These are phyloP conservation scores for Balanococcus diminutus DNA, from an alignment of 2,888 invertebrate species.

Conservation along the genomic window DNA sequence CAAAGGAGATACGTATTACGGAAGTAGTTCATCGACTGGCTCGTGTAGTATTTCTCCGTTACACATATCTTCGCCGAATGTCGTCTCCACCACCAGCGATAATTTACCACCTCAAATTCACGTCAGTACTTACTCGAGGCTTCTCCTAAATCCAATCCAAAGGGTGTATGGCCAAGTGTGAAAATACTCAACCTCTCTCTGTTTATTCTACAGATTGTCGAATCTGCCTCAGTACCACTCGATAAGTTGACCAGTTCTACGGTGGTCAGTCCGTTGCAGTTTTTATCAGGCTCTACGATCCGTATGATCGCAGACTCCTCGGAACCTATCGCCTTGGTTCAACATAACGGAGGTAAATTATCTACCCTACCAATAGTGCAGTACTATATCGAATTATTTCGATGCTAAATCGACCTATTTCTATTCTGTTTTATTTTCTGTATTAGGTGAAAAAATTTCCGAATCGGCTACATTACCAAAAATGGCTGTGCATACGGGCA, in stretches of 20 bases:
- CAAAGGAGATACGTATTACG: constrained; percentile 42
- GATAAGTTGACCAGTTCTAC: constrained; percentile 28
- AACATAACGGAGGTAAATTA: constrained; percentile 38
- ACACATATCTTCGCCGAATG: constrained; percentile 49
- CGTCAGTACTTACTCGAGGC: constrained; percentile 8
- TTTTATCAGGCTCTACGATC: constrained; percentile 35
- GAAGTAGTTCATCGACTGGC: constrained; percentile 50
- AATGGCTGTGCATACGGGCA: constrained; percentile 39
- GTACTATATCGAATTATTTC: neutral
- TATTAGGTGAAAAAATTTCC: neutral
- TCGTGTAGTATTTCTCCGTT: constrained; percentile 51
- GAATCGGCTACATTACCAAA: constrained; percentile 42
- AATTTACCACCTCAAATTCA: constrained; percentile 51
- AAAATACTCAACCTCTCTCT: too few species aligned
- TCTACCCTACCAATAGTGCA: too few species aligned
- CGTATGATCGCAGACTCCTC: constrained; percentile 38
- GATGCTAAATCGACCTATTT: neutral
- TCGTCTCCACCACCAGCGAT: constrained; percentile 37
- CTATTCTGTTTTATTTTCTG: neutral
- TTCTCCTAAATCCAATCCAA: too few species aligned
- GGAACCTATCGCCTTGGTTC: constrained; percentile 50
- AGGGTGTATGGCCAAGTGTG: too few species aligned
- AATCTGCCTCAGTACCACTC: constrained; percentile 20
- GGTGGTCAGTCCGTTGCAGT: constrained; percentile 34
- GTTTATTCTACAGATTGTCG: constrained; percentile 34